Conservation (phyloP, 2,888 invertebrate genomes). For the Nomada lathburiana region DNA sequence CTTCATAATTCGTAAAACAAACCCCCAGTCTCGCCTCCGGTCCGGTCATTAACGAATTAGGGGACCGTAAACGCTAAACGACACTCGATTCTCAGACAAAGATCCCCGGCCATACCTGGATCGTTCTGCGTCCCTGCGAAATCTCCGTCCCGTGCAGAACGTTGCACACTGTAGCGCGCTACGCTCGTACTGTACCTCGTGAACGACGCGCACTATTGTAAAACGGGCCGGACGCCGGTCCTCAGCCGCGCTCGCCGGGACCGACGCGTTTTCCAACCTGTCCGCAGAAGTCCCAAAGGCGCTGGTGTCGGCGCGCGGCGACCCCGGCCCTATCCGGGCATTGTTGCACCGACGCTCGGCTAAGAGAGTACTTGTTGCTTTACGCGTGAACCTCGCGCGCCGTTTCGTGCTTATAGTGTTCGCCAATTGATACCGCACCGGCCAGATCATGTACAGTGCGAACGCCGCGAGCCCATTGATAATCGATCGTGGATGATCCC, state of each 20-base stretch:
- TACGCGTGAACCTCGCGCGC: conserved; percentile 59
- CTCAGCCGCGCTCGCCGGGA: conserved; percentile 37
- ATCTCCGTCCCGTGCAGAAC: not conserved
- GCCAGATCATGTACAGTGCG: conserved; percentile 57
- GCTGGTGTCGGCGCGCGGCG: conserved; percentile 75
- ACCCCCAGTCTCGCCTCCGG: not conserved
- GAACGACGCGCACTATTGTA: conserved; percentile 26
- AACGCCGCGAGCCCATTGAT: not conserved
- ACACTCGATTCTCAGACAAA: not conserved
- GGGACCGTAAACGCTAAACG: not conserved
- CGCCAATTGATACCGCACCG: not conserved
- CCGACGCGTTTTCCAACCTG: conserved; percentile 70
- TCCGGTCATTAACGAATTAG: not conserved
- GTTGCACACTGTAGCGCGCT: conserved; percentile 3
- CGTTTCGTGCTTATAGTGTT: conserved; percentile 35
- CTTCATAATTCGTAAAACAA: not conserved
- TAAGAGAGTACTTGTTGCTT: conserved; percentile 73
- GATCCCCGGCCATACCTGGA: not conserved
- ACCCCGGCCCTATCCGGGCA: conserved; percentile 80
- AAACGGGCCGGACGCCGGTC: conserved; percentile 16
- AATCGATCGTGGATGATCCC: conserved; percentile 52
- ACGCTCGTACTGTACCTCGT: conserved; percentile 7
- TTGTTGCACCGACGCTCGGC: conserved; percentile 82
- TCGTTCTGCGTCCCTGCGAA: conserved; percentile 51
- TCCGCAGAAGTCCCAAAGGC: conserved; percentile 76